Conservation (phyloP, 2,113 vertebrate species). For the Hippocampus mohnikei region DNA sequence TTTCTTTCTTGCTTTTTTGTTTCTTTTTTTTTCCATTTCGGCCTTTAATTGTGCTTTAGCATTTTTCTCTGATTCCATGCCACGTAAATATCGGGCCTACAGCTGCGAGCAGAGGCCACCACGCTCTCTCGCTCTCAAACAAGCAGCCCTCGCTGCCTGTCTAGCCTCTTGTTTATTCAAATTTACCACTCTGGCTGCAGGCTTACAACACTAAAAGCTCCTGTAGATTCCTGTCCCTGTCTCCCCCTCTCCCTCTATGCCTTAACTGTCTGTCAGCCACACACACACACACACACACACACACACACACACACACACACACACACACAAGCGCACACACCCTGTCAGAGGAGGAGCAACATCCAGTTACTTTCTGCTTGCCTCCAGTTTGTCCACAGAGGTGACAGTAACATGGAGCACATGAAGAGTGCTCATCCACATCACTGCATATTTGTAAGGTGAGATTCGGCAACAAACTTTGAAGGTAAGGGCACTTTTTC, state of each 20-base stretch:
- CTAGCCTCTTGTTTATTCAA: constrained; percentile 41
- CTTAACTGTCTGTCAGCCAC: constrained; percentile 27
- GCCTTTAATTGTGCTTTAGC: constrained; percentile 26
- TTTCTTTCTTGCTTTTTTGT: constrained; percentile 15
- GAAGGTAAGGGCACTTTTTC: constrained; percentile 26
- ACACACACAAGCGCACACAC: constrained; percentile 24
- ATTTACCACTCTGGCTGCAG: constrained; percentile 36
- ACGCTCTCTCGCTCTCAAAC: constrained; percentile 54
- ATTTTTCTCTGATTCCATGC: constrained; percentile 23
- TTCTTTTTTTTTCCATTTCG: constrained; percentile 24
- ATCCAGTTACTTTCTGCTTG: constrained; percentile 33
- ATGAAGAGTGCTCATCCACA: constrained; percentile 29
- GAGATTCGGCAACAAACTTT: constrained; percentile 23
- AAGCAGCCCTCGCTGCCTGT: constrained; percentile 15
- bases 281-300: constrained; percentile 21
- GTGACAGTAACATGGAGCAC: constrained; percentile 55
- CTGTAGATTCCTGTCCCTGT: constrained; percentile 35
- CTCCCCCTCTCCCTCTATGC: constrained; percentile 27
- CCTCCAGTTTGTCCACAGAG: constrained; percentile 32
- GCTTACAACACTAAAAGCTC: constrained; percentile 50
- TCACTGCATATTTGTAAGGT: constrained; percentile 32
- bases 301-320: constrained; percentile 8
- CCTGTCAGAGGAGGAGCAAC: constrained; percentile 58
- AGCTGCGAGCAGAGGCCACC: constrained; percentile 30
- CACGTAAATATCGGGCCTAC: constrained; percentile 27